A percentile compares a stretch with the other conserved stretches of the same genome.
These are phyloP conservation scores for Microdon myrmicae DNA, from an alignment of 2,888 invertebrate species.

Conservation along the genomic window DNA sequence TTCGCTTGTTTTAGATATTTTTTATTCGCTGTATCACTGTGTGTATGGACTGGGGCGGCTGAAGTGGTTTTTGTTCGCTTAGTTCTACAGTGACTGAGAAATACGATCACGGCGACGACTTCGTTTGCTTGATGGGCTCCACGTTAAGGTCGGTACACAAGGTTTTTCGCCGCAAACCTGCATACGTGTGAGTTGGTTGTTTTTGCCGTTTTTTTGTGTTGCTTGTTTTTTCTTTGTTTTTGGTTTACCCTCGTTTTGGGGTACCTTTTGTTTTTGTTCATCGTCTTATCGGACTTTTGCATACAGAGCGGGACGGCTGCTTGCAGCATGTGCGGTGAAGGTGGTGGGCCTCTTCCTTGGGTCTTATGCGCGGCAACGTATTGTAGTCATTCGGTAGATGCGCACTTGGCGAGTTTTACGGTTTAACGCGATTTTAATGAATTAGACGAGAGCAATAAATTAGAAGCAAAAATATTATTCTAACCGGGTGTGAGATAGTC, in stretches of 20 bases:
- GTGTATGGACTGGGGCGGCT: too few species aligned
- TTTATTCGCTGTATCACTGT: constrained; percentile 37
- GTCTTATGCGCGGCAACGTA: constrained; percentile 36
- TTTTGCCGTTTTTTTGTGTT: background rate
- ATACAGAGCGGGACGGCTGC: constrained; percentile 37
- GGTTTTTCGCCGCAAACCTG: constrained; percentile 30
- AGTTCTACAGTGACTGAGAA: too few species aligned
- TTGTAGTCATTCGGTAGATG: constrained; percentile 49
- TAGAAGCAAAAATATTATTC: constrained; percentile 5
- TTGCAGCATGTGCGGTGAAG: constrained; percentile 10
- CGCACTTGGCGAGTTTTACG: constrained; percentile 48
- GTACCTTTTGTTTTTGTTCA: too few species aligned
- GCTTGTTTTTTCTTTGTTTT: constrained; percentile 6
- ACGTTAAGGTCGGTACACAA: constrained; percentile 38
- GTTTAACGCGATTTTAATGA: constrained; percentile 28
- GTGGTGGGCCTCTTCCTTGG: constrained; percentile 48
- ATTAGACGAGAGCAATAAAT: constrained; percentile 31
- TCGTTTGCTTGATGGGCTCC: constrained; percentile 13
- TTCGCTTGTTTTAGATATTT: constrained; percentile 28
- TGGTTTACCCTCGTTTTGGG: too few species aligned
- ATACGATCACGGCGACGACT: too few species aligned
- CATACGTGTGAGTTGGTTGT: too few species aligned
- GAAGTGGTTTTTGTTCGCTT: too few species aligned
- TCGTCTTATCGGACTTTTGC: constrained; percentile 22
- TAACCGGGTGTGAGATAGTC: constrained; percentile 22